phyloP scores from a whole-genome alignment of 2,888 invertebrate species.

The Chaitophorus viminalis region DNA sequence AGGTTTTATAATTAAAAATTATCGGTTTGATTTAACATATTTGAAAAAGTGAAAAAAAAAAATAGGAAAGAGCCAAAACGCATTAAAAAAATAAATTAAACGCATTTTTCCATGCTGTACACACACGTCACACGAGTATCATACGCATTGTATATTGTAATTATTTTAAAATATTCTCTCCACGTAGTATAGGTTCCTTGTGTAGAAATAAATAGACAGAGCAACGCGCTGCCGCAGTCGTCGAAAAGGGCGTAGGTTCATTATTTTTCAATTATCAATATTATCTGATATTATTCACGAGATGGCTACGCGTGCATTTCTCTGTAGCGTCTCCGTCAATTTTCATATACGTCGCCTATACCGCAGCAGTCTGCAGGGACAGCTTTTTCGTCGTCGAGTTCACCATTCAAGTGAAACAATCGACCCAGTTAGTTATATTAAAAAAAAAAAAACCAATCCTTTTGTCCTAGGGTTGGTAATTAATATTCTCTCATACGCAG shows the following conservation, averaged over 20 bases:
- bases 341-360: too few species aligned
- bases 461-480: too few species aligned
- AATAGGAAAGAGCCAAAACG: slow-evolving; percentile 33
- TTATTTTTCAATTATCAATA: slow-evolving; percentile 40
- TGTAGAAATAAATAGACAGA: not conserved
- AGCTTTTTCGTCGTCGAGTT: not conserved
- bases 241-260: not conserved
- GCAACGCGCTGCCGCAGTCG: too few species aligned
- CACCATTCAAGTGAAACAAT: not conserved
- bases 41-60: not conserved
- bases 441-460: too few species aligned
- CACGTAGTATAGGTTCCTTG: not conserved
- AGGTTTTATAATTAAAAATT: slow-evolving; percentile 55
- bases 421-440: too few species aligned
- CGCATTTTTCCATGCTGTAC: not conserved
- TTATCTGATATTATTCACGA: not conserved
- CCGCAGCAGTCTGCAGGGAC: not conserved
- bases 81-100: slow-evolving; percentile 45
- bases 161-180: not conserved
- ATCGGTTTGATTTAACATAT: slow-evolving; percentile 18
- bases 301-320: not conserved
- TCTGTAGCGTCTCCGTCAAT: not conserved
- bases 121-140: not conserved
- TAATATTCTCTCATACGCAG: not conserved
- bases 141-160: not conserved